Base-by-base conservation (phyloP, 1,140 invertebrate species). In the Gonatopus flavifemur region DNA sequence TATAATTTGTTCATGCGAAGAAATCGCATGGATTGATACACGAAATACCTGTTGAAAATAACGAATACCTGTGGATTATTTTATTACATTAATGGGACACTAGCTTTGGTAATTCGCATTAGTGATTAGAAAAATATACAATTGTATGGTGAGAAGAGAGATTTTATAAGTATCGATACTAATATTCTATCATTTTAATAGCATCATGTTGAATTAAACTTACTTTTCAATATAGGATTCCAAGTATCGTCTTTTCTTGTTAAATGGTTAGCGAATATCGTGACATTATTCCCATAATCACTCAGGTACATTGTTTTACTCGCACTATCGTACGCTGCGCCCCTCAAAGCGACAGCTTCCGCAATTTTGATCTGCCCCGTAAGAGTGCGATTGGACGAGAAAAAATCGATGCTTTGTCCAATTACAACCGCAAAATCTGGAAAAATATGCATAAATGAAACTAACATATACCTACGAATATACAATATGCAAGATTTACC, bases 341-440 rank as follows among this genome's bases (percentile, higher is more conserved):
- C 85, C 10, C 82, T 80, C 7, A 89, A 70, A 8, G 80, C 66
- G 0, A 53, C 47, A 9, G 63, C 67, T 2, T 68, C 54, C 6
- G 49, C 43, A 68, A 52, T 79, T 74, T 52, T 78, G 67, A 57
- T 76, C 63, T 55, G 52, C 12, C 74, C 77, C 3, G 78, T 74
- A 47, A 80, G 64, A 5, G 78, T 81, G 57, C 82, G 80, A 55
- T 84, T 83, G 9, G 58, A 57, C 31, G 77, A 70, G 52, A 86
- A 79, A 56, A 89, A 85, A 62, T 86, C 78, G 44, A 90, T 79
- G 71, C 83, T 78, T 42, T 81, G 78, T 51, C 80, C 80, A 22
- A 82, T 76, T 1, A 84, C 83, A 9, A 88, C 78, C 3, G 86
- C 87, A 49, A 87, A 73, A 70, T 89, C 88, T 89, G 81, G 1